phyloP scores from a whole-genome alignment of 2,888 invertebrate species.

The Himalopsyche tibetana region DNA sequence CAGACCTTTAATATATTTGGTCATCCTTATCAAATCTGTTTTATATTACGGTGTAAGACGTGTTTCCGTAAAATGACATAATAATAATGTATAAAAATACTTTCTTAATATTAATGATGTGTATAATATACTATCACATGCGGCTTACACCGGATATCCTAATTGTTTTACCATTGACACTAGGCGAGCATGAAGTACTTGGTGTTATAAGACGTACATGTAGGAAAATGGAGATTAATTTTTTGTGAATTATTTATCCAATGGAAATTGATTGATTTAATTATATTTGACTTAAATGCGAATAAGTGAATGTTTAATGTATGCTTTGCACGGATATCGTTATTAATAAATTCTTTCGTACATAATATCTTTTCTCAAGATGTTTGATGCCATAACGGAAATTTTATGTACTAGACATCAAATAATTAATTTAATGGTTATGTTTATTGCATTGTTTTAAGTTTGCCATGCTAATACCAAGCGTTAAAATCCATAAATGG shows the following conservation, averaged over 20 bases:
- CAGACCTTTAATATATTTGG: no score
- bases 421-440: no score
- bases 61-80: no score
- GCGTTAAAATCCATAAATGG: no score
- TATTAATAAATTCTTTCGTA: slow-evolving; percentile 7
- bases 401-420: background rate
- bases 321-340: slow-evolving; percentile 23
- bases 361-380: background rate
- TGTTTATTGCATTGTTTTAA: no score
- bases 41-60: no score
- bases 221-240: background rate
- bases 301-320: slow-evolving; percentile 12
- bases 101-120: no score
- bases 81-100: no score
- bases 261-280: background rate
- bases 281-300: background rate
- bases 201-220: no score
- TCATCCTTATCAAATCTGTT: no score
- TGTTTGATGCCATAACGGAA: background rate
- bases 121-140: no score
- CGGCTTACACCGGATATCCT: background rate
- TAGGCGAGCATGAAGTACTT: background rate
- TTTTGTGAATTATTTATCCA: background rate
- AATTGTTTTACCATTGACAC: background rate
- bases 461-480: no score